phyloP scores from a whole-genome alignment of 2,113 vertebrate genomes.

The Myrmecophaga tridactyla region DNA sequence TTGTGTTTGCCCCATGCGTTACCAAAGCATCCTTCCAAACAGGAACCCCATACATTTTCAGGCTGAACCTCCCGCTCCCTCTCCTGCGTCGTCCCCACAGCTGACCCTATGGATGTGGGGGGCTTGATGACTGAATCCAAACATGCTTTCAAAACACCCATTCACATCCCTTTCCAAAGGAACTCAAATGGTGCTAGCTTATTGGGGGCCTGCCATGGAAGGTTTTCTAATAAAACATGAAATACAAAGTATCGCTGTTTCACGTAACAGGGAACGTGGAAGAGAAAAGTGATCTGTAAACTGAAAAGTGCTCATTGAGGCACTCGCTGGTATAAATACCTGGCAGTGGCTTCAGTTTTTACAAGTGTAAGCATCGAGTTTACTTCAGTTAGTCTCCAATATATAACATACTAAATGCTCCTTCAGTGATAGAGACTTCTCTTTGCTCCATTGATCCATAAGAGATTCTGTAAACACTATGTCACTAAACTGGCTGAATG shows the following conservation, averaged over 20 bases:
- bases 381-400: not conserved
- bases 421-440: not conserved
- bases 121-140: not conserved
- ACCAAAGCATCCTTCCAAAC: too few relatives aligned
- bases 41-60: too few relatives aligned
- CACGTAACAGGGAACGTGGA: not conserved
- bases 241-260: not conserved
- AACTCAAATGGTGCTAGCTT: not conserved
- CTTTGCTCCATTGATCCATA: constrained; percentile 26
- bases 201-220: not conserved
- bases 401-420: not conserved
- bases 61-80: too few relatives aligned
- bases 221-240: not conserved
- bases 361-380: not conserved
- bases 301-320: not conserved
- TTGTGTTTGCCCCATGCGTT: too few relatives aligned
- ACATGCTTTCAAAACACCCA: not conserved
- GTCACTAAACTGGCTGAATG: constrained; percentile 45
- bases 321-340: not conserved
- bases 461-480: constrained; percentile 1
- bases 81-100: too few relatives aligned
- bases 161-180: not conserved
- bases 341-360: not conserved
- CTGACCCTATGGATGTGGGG: not conserved
- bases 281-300: not conserved